phyloP scores from a whole-genome alignment of 92 coral and sea anemone genomes.

The Desmophyllum pertusum region DNA sequence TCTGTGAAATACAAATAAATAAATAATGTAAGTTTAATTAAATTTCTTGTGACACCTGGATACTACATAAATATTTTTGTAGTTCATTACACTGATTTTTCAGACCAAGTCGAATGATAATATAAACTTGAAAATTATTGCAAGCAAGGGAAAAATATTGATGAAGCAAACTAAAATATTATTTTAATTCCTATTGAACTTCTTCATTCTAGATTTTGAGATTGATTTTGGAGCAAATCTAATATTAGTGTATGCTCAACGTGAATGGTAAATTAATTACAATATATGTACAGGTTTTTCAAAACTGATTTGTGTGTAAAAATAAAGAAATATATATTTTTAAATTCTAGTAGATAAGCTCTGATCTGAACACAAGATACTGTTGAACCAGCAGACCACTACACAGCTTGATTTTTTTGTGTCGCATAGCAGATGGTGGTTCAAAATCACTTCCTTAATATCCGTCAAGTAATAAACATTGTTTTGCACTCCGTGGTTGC shows the following conservation, averaged over 20 bases:
- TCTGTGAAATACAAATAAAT: conserved; percentile 63
- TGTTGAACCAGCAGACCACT: background rate
- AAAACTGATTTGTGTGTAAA: background rate
- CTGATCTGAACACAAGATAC: background rate
- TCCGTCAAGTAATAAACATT: background rate
- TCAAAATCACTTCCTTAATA: background rate
- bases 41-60: background rate
- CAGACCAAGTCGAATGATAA: background rate
- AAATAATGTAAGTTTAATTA: background rate
- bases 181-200: background rate
- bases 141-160: background rate
- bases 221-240: background rate
- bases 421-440: background rate
- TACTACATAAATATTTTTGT: background rate
- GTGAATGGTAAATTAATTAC: background rate
- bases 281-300: background rate
- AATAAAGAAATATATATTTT: background rate
- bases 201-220: background rate
- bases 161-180: background rate
- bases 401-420: background rate
- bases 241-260: background rate
- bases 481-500: background rate
- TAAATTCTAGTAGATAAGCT: background rate
- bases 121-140: background rate
- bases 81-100: background rate